These are phyloP conservation scores for Brachionus sp. DNA, from an alignment of 1,140 invertebrate genomes.

Conservation along the genomic window DNA sequence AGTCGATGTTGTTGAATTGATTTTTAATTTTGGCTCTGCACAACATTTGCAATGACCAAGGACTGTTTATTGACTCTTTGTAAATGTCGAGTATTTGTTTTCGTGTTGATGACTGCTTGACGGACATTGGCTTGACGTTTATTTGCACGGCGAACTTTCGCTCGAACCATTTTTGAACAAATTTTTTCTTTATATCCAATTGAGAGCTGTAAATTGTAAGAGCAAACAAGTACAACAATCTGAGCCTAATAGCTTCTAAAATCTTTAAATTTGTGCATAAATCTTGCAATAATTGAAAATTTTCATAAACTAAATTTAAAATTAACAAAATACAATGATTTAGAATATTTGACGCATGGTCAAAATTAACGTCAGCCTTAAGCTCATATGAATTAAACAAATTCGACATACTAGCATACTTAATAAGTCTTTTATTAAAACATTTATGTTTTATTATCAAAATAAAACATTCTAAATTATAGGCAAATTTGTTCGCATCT, in stretches of 20 bases:
- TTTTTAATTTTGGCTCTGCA: background rate
- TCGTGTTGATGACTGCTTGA: background rate
- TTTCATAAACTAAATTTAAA: background rate
- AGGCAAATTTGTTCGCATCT: background rate
- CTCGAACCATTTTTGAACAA: conserved; percentile 39
- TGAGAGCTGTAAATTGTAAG: conserved; percentile 1
- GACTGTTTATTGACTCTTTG: background rate
- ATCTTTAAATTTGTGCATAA: background rate
- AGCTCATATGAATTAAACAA: background rate
- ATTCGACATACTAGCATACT: background rate
- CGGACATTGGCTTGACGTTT: background rate
- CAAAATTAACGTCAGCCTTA: background rate
- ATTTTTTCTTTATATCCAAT: conserved; percentile 10
- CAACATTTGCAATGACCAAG: conserved; percentile 22
- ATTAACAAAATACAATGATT: background rate
- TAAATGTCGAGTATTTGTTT: background rate
- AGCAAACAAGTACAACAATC: conserved; percentile 3
- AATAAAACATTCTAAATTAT: conserved; percentile 26
- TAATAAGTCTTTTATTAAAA: background rate
- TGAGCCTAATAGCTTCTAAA: background rate
- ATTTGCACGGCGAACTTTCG: background rate
- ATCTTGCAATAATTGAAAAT: background rate
- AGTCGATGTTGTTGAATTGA: conserved; percentile 3
- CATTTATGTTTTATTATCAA: background rate
- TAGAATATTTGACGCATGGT: background rate